These are phyloP conservation scores for Meteorus sp. DNA, from an alignment of 1,140 invertebrate genomes.

Conservation along the genomic window DNA sequence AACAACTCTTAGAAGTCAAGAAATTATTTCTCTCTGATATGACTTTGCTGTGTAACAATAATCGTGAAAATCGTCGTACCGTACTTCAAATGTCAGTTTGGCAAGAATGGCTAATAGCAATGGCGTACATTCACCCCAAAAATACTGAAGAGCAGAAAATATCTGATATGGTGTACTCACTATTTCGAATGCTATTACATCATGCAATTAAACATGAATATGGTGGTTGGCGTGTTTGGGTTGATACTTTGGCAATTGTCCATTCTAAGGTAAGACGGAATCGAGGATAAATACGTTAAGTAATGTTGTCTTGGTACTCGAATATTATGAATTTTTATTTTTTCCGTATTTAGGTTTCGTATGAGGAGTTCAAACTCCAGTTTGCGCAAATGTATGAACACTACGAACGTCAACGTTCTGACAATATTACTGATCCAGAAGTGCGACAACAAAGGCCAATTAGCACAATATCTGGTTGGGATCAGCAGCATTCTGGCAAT, in stretches of 20 bases:
- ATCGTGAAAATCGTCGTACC: slow-evolving; percentile 93
- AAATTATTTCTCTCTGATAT: slow-evolving; percentile 97
- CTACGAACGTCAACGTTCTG: slow-evolving; percentile 89
- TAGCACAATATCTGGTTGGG: slow-evolving; percentile 94
- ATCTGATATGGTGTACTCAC: slow-evolving; percentile 96
- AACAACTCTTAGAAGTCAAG: slow-evolving; percentile 90
- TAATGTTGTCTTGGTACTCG: slow-evolving; percentile 19
- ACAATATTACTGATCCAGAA: slow-evolving; percentile 93
- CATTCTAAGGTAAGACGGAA: slow-evolving; percentile 99
- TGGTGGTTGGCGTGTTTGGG: slow-evolving; percentile 99
- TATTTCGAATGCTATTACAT: slow-evolving; percentile 96
- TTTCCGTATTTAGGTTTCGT: slow-evolving; percentile 72
- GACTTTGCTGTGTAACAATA: slow-evolving; percentile 95
- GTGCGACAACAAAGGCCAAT: slow-evolving; percentile 88
- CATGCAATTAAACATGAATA: slow-evolving; percentile 99
- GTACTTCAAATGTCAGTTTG: slow-evolving; percentile 99
- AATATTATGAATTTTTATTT: slow-evolving; percentile 23
- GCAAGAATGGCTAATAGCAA: slow-evolving; percentile 99
- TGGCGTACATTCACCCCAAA: slow-evolving; percentile 97
- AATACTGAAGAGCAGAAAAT: slow-evolving; percentile 94
- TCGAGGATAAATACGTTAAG: slow-evolving; percentile 56
- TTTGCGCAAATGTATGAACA: slow-evolving; percentile 97
- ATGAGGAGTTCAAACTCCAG: slow-evolving; percentile 95
- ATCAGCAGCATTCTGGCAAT: slow-evolving; percentile 65
- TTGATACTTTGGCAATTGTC: slow-evolving; percentile 98